These are phyloP conservation scores for Antheraea assamensis DNA, from an alignment of 2,888 invertebrate species.

Conservation along the genomic window DNA sequence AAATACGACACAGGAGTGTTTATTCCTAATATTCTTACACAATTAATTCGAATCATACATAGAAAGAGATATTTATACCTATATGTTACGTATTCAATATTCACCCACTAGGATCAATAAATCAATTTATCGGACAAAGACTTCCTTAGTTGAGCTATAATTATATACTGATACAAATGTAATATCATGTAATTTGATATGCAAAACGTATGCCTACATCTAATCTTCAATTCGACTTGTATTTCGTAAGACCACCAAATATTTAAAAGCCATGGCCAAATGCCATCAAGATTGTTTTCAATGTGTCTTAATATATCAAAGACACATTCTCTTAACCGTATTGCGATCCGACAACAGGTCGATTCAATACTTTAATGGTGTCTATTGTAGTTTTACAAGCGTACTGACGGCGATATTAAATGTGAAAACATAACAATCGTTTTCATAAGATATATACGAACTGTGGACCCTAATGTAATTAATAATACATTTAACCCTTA, in stretches of 20 bases:
- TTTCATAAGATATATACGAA: background rate
- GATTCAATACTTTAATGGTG: constrained; percentile 13
- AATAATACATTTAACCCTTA: no score
- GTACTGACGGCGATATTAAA: background rate
- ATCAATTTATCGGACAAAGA: background rate
- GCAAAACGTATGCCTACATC: constrained; percentile 33
- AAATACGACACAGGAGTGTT: no score
- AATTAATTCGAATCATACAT: background rate
- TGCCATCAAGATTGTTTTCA: constrained; percentile 69
- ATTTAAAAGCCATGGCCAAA: constrained; percentile 70
- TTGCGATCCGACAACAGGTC: constrained; percentile 5
- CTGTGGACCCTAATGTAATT: background rate
- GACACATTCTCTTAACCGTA: constrained; percentile 10
- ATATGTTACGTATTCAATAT: background rate
- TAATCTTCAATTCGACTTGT: constrained; percentile 52
- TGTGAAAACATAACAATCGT: background rate
- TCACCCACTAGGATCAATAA: constrained; percentile 9
- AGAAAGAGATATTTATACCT: background rate
- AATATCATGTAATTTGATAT: constrained; percentile 32
- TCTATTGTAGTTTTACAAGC: constrained; percentile 4
- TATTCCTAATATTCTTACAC: background rate
- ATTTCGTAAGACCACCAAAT: constrained; percentile 62
- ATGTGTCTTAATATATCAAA: constrained; percentile 30
- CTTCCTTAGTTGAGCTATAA: constrained; percentile 16
- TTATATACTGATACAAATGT: background rate